A percentile compares a stretch with the other conserved stretches of the same genome.
Conservation (phyloP, 2,888 invertebrate genomes). For the Taenaris catops region DNA sequence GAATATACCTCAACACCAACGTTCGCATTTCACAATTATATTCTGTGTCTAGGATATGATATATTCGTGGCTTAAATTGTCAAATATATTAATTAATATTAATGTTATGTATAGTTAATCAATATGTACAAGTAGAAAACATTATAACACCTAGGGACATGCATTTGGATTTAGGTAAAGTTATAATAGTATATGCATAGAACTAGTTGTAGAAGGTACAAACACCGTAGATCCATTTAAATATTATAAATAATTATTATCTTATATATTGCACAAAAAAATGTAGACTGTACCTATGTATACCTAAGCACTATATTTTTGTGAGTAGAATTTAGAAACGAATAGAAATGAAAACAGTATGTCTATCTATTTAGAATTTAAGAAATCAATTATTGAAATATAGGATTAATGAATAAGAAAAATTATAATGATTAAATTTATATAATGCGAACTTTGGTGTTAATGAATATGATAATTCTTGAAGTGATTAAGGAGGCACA, state of each 20-base stretch:
- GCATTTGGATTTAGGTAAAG: constrained; percentile 12
- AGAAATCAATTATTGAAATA: constrained; percentile 13
- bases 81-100: constrained; percentile 15
- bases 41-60: constrained; percentile 7
- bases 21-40: too few relatives aligned
- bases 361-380: constrained; percentile 16
- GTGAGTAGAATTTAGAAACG: constrained; percentile 22
- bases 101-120: constrained; percentile 9
- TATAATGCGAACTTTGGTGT: constrained; percentile 46
- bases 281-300: constrained; percentile 18
- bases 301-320: constrained; percentile 28
- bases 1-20: constrained; percentile 22
- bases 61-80: constrained; percentile 5
- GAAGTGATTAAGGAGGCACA: constrained; percentile 59
- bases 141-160: constrained; percentile 10
- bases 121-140: constrained; percentile 6
- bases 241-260: constrained; percentile 21
- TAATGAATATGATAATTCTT: constrained; percentile 42
- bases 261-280: constrained; percentile 25
- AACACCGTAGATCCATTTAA: constrained; percentile 22
- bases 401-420: constrained; percentile 13
- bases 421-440: constrained; percentile 12
- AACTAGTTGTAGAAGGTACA: constrained; percentile 17
- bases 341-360: constrained; percentile 19
- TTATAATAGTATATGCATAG: constrained; percentile 7